phyloP scores from a whole-genome alignment of 2,797 vertebrate genomes.

The Silurus lanzhouensis region DNA sequence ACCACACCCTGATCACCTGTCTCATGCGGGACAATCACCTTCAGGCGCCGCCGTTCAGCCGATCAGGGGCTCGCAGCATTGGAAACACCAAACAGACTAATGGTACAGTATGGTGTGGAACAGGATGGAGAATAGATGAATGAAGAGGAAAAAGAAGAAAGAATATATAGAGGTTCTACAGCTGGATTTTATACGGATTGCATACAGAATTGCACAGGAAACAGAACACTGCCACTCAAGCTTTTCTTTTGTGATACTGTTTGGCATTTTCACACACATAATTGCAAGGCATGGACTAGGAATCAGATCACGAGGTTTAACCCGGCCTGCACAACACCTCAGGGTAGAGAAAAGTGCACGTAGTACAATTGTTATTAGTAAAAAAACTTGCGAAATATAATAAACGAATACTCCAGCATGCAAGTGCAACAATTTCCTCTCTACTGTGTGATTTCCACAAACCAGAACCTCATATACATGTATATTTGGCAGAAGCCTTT shows the following conservation, averaged over 20 bases:
- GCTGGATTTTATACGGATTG: neutral
- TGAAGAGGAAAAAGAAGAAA: constrained; percentile 47
- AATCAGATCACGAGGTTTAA: constrained; percentile 31
- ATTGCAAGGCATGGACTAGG: neutral
- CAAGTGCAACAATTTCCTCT: neutral
- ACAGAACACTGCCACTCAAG: neutral
- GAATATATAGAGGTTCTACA: constrained; percentile 43
- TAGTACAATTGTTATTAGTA: constrained; percentile 40
- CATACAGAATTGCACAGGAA: constrained; percentile 2
- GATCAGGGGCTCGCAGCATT: constrained; percentile 83
- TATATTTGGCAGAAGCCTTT: too few species aligned
- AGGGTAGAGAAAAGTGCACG: constrained; percentile 51
- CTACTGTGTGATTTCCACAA: neutral
- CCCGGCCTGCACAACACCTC: constrained; percentile 17
- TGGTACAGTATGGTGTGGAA: constrained; percentile 66
- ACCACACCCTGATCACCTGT: constrained; percentile 54
- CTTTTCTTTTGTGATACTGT: constrained; percentile 20
- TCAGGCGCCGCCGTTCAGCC: constrained; percentile 81
- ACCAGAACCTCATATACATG: neutral
- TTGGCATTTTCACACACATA: constrained; percentile 64
- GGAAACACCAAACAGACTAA: constrained; percentile 86
- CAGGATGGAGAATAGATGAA: constrained; percentile 51
- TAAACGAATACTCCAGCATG: neutral
- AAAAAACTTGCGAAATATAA: constrained; percentile 27
- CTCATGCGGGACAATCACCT: constrained; percentile 76